A percentile compares a stretch with the other conserved stretches of the same genome.
Evolutionary conservation across 2,888 invertebrate species (phyloP).

Genomic region (Drosophila pullipes): DNA sequence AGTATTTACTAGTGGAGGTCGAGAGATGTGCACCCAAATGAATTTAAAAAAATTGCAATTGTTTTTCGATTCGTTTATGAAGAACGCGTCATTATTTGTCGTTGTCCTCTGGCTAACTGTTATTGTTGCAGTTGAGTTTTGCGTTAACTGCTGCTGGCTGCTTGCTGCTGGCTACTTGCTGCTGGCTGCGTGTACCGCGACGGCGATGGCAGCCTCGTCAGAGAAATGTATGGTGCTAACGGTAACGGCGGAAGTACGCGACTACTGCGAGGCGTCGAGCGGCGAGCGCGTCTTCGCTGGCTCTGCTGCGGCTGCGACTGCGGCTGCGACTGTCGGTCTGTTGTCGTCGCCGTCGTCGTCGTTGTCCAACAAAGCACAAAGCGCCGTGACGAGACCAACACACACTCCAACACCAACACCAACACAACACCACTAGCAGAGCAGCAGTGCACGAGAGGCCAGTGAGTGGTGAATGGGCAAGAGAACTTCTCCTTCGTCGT

Average conservation of each 20-base stretch:
- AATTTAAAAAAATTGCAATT: slow-evolving; percentile 12
- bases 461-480: slow-evolving; percentile 63
- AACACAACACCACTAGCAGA: slow-evolving; percentile 18
- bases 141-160: slow-evolving; percentile 32
- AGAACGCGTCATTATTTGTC: slow-evolving; percentile 55
- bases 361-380: slow-evolving; percentile 72
- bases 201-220: slow-evolving; percentile 71
- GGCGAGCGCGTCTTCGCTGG: slow-evolving; percentile 78
- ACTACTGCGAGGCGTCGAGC: slow-evolving; percentile 76
- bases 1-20: slow-evolving; percentile 17
- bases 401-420: slow-evolving; percentile 43
- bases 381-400: slow-evolving; percentile 64
- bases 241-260: slow-evolving; percentile 80
- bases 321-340: slow-evolving; percentile 59
- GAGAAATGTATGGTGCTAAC: slow-evolving; percentile 75
- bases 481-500: slow-evolving; percentile 50
- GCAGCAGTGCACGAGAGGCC: slow-evolving; percentile 46
- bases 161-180: slow-evolving; percentile 40
- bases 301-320: slow-evolving; percentile 55
- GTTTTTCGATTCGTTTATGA: slow-evolving; percentile 10
- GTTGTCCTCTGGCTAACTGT: slow-evolving; percentile 58
- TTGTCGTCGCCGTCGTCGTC: slow-evolving; percentile 42
- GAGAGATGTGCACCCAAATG: slow-evolving; percentile 38
- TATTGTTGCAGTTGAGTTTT: slow-evolving; percentile 47
- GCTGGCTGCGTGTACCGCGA: slow-evolving; percentile 72